Conservation (phyloP, 2,888 invertebrate genomes). For the Melanostoma scalare region DNA sequence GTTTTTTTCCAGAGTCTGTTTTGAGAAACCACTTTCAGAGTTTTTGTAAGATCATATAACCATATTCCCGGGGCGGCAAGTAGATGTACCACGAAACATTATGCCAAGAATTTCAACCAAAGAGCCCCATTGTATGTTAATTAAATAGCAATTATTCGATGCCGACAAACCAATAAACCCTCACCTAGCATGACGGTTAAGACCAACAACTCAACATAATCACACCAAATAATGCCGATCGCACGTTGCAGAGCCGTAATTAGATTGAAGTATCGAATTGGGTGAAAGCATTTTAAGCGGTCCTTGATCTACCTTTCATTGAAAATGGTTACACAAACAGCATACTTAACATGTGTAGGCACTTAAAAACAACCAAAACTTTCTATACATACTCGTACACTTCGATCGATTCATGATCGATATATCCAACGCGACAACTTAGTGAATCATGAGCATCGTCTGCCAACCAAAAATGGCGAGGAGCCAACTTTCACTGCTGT, state of each 20-base stretch:
- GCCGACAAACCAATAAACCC: conserved; percentile 11
- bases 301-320: conserved; percentile 49
- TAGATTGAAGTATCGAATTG: conserved; percentile 49
- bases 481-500: conserved; percentile 61
- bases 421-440: conserved; percentile 39
- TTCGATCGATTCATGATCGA: conserved; percentile 57
- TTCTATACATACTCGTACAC: conserved; percentile 34
- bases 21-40: conserved; percentile 26
- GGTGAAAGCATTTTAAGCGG: conserved; percentile 62
- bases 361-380: conserved; percentile 48
- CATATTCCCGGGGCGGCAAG: conserved; percentile 20
- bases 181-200: conserved; percentile 13
- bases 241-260: conserved; percentile 34
- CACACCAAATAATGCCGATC: neutral
- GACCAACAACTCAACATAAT: conserved; percentile 2
- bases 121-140: conserved; percentile 62
- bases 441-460: conserved; percentile 38
- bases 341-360: conserved; percentile 40
- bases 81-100: neutral
- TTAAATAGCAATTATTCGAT: conserved; percentile 40
- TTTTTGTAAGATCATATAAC: conserved; percentile 14
- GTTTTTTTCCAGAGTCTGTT: conserved; percentile 14
- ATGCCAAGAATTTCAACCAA: conserved; percentile 31
- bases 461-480: conserved; percentile 58
- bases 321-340: conserved; percentile 15